Percentiles rank a stretch among this genome's conserved stretches.
These are phyloP conservation scores for Peromyscus leucopus DNA, from an alignment of 2,113 vertebrate genomes.

Conservation along the genomic window DNA sequence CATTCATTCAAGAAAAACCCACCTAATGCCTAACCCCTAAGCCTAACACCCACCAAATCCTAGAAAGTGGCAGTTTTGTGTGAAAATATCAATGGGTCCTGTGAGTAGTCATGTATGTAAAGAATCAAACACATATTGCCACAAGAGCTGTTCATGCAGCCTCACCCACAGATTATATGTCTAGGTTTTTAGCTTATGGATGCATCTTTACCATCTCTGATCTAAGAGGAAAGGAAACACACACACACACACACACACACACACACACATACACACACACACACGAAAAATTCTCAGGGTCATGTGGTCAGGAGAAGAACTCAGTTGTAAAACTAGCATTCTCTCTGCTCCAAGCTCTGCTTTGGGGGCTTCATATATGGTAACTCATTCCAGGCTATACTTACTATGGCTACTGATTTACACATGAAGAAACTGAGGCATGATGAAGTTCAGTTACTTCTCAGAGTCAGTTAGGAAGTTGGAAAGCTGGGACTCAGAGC, in stretches of 20 bases:
- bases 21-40: background rate
- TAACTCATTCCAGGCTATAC: background rate
- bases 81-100: background rate
- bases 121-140: background rate
- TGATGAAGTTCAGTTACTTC: background rate
- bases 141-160: background rate
- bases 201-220: conserved; percentile 18
- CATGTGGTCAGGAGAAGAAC: background rate
- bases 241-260: background rate
- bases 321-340: background rate
- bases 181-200: background rate
- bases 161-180: background rate
- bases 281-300: background rate
- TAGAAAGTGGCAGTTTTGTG: background rate
- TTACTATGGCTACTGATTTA: background rate
- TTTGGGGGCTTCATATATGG: background rate
- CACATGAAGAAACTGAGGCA: background rate
- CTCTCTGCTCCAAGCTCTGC: background rate
- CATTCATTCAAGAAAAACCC: background rate
- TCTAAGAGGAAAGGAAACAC: background rate
- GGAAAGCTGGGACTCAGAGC: background rate
- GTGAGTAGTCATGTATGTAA: background rate
- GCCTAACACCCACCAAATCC: background rate
- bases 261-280: background rate
- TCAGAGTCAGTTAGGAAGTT: background rate